A percentile compares a stretch with the other conserved stretches of the same genome.
These are phyloP conservation scores for Phalloptychus januarius DNA, from an alignment of 2,797 vertebrate genomes.

Conservation along the genomic window DNA sequence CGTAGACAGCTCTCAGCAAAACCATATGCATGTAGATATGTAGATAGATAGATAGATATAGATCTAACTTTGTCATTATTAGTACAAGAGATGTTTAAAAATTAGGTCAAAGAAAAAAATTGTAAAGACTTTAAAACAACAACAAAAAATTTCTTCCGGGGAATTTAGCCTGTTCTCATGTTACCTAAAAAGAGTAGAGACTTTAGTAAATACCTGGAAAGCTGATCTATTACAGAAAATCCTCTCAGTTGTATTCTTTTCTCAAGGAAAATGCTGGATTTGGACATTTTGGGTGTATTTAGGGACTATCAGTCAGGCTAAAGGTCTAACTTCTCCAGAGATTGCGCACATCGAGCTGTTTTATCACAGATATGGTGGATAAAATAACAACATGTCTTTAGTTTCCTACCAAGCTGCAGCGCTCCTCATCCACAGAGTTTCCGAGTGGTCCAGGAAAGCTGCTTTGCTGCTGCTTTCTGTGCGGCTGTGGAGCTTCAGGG, in stretches of 20 bases:
- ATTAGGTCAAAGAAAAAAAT: neutral
- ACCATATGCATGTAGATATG: too few relatives aligned
- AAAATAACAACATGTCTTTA: neutral
- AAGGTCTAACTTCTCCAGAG: neutral
- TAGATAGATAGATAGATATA: too few relatives aligned
- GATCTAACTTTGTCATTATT: too few relatives aligned
- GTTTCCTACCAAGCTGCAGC: slow-evolving; percentile 86
- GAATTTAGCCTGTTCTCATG: neutral
- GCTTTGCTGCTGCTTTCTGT: slow-evolving; percentile 88
- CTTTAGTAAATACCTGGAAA: neutral
- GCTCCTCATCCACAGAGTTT: slow-evolving; percentile 92
- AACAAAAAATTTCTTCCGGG: too few relatives aligned
- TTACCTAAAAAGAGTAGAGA: neutral
- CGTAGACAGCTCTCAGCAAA: neutral
- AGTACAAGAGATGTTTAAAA: neutral
- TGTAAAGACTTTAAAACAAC: neutral
- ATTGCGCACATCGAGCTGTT: neutral
- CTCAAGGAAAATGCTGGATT: neutral
- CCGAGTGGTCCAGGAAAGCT: slow-evolving; percentile 90
- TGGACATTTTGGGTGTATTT: neutral
- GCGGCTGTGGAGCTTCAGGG: slow-evolving; percentile 87
- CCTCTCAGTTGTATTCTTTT: neutral
- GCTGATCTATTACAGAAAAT: neutral
- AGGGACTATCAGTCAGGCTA: neutral
- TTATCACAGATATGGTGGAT: neutral